Evolutionary conservation across 2,888 invertebrate genomes (phyloP).

Genomic region (Caenorhabditis zanzibari): DNA sequence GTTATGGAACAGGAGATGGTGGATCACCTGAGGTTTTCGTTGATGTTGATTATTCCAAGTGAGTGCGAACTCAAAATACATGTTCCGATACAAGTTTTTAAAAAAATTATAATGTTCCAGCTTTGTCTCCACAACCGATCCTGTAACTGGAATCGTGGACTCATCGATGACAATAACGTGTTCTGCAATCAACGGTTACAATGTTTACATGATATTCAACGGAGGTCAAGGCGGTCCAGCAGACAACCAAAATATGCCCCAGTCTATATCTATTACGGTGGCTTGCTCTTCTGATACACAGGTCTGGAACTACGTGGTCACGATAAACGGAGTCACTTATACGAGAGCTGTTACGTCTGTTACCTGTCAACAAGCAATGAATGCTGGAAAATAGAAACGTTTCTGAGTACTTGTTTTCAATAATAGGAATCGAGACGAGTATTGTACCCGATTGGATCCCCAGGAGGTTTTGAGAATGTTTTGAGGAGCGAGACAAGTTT

Average conservation of each 20-base stretch:
- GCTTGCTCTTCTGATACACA: background rate
- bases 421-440: background rate
- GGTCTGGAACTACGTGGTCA: slow-evolving; percentile 44
- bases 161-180: slow-evolving; percentile 28
- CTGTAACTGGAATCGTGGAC: background rate
- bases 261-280: slow-evolving; percentile 30
- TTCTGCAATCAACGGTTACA: slow-evolving; percentile 42
- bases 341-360: slow-evolving; percentile 15
- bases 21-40: slow-evolving; percentile 8
- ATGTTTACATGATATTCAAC: slow-evolving; percentile 52
- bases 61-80: background rate
- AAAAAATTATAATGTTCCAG: slow-evolving; percentile 5
- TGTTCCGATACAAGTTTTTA: background rate
- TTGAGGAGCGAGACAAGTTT: background rate
- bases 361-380: slow-evolving; percentile 35
- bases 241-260: slow-evolving; percentile 36
- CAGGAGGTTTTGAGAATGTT: background rate
- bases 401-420: background rate
- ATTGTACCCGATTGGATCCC: background rate
- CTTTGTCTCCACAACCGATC: slow-evolving; percentile 1
- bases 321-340: slow-evolving; percentile 40
- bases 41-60: slow-evolving; percentile 30
- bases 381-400: slow-evolving; percentile 25
- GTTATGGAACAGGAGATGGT: slow-evolving; percentile 31
- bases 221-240: slow-evolving; percentile 32